A percentile compares a stretch with the other conserved stretches of the same genome.
Evolutionary conservation across 1,140 invertebrate species (phyloP).

Genomic region (Magallana gigas): DNA sequence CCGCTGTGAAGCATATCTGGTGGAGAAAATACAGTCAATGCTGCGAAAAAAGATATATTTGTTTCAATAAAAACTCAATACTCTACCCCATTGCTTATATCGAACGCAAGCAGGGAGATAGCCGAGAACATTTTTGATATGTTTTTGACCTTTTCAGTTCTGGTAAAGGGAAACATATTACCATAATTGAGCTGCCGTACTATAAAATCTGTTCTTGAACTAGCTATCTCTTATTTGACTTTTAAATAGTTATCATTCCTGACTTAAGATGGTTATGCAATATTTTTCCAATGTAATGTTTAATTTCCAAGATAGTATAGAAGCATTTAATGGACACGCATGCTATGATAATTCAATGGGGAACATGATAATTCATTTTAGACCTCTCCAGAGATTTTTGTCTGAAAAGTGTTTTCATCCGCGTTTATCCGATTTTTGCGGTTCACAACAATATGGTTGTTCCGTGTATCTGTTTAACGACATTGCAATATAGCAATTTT

Average conservation of each 20-base stretch:
- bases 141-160: not conserved
- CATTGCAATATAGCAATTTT: slow-evolving; percentile 20
- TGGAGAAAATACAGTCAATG: not conserved
- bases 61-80: slow-evolving; percentile 1
- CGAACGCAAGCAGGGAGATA: no score
- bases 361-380: slow-evolving; percentile 30
- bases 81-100: not conserved
- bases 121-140: not conserved
- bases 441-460: slow-evolving; percentile 7
- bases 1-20: not conserved
- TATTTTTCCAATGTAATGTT: not conserved
- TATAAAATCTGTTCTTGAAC: not conserved
- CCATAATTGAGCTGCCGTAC: not conserved
- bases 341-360: slow-evolving; percentile 16
- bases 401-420: slow-evolving; percentile 1
- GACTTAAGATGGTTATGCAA: slow-evolving; percentile 23
- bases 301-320: slow-evolving; percentile 15
- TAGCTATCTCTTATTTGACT: not conserved
- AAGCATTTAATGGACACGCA: slow-evolving; percentile 1
- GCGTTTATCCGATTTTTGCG: slow-evolving; percentile 24
- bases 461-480: slow-evolving; percentile 30
- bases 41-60: not conserved
- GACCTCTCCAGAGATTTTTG: not conserved
- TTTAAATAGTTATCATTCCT: not conserved
- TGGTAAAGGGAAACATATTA: not conserved